Percentiles rank a stretch among this genome's conserved stretches.
Conservation (phyloP, 2,113 vertebrate species). For the Microtus richardsoni region DNA sequence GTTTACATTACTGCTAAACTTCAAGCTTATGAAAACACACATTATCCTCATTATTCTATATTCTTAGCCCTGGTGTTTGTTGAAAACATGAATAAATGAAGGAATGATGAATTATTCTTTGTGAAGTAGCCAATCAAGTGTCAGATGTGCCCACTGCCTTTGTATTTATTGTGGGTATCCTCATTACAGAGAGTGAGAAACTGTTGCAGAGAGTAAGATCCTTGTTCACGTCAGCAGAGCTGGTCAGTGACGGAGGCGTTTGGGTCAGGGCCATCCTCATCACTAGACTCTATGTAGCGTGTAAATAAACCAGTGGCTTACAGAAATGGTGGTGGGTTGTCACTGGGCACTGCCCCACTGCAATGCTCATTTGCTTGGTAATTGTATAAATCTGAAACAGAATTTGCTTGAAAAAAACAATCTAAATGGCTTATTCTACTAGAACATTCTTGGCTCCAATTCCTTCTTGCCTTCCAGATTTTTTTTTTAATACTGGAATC, state of each 20-base stretch:
- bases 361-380: neutral
- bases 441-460: neutral
- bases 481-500: neutral
- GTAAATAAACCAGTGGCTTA: neutral
- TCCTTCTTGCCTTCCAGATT: neutral
- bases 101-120: neutral
- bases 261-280: neutral
- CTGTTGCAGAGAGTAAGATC: neutral
- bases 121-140: neutral
- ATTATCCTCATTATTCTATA: neutral
- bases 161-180: neutral
- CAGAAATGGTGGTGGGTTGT: neutral
- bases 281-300: neutral
- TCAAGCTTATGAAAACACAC: neutral
- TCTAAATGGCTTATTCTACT: neutral
- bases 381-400: too few relatives aligned
- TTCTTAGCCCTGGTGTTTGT: neutral
- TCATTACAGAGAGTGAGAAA: neutral
- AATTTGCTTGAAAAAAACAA: neutral
- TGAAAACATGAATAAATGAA: neutral
- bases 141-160: neutral
- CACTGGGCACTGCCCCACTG: too few relatives aligned
- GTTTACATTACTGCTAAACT: neutral
- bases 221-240: neutral
- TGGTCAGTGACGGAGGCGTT: neutral